phyloP scores from a whole-genome alignment of 2,113 vertebrate genomes.

The Phrynocephalus versicolor region DNA sequence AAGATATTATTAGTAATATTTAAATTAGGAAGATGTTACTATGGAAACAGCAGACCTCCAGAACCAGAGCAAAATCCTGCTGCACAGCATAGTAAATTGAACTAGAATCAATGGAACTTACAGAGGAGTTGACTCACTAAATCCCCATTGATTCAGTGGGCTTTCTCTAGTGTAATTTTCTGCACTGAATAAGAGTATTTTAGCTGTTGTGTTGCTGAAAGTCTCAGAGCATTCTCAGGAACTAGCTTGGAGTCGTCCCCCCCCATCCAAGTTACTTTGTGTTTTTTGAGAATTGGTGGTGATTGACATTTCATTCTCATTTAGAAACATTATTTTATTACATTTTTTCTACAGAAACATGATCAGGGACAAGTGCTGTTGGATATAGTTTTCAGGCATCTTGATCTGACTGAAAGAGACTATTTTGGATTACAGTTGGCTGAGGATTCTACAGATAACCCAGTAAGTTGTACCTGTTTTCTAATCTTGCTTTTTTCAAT shows the following conservation, averaged over 20 bases:
- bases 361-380: constrained; percentile 93
- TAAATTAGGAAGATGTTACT: background rate
- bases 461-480: constrained; percentile 79
- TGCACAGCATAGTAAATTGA: too few relatives aligned
- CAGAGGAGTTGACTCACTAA: too few relatives aligned
- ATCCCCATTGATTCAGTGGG: too few relatives aligned
- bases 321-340: background rate
- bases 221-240: background rate
- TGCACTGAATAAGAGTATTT: too few relatives aligned
- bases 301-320: background rate
- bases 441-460: constrained; percentile 91
- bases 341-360: constrained; percentile 85
- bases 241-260: too few relatives aligned
- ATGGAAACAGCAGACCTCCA: background rate
- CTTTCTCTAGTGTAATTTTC: too few relatives aligned
- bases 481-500: constrained; percentile 34
- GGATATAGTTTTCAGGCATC: constrained; percentile 94
- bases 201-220: background rate
- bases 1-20: background rate
- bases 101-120: too few relatives aligned
- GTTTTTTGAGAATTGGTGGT: background rate
- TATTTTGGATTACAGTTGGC: constrained; percentile 97
- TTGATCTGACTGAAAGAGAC: constrained; percentile 97
- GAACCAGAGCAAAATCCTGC: too few relatives aligned
- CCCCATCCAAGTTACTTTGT: background rate